Base-by-base conservation (phyloP, 2,888 invertebrate genomes). In the Mactromeris polynyma region DNA sequence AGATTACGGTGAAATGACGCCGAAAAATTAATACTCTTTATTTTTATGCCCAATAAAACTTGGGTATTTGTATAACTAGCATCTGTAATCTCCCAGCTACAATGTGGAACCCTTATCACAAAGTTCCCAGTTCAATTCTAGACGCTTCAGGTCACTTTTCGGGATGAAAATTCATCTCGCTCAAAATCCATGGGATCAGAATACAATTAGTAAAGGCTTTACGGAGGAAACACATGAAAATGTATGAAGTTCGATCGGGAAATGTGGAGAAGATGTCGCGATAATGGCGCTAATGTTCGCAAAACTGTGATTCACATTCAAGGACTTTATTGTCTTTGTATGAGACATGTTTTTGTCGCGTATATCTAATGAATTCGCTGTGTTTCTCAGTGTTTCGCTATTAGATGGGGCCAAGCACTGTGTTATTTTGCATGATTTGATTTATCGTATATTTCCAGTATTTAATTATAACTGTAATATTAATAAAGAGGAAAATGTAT, bases 21-120 rank as follows among this genome's bases (percentile, higher is more conserved):
- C 92, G 92, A 91, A 92, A 90, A 92, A 91, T 89, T 92, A 92
- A 92, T 92, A 91, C 92, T 91, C 82, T 91, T 87, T 85, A 86
- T 85, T 89, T 89, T 89, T 92, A 88, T 92, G 92, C 92, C 83
- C 77, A 87, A 92, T 92, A 89, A 89, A 89, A 92, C 89, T 89
- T 33, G 82, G 87, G 90, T 81, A 86, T 89, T 89, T 87, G 89
- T 81, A 78, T 82, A 90, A 90, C 80, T 87, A 90, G 82, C 85
- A 87, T 54, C 73, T 19, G 42, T 90, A 92, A 92, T 86, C 92
- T 88, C 31, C 21, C 38, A 85, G 88, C 82, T 86, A 85, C 80
- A 64, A 58, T 77, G 31, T 31, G 26, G 58, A 79, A 40, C 54
- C 78, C 82, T 92, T 92, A 92, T 90, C 89, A 77, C 79, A 42